Percentiles rank a stretch among this genome's conserved stretches.
phyloP scores from a whole-genome alignment of 2,888 invertebrate species.

The Sesamia inferens region DNA sequence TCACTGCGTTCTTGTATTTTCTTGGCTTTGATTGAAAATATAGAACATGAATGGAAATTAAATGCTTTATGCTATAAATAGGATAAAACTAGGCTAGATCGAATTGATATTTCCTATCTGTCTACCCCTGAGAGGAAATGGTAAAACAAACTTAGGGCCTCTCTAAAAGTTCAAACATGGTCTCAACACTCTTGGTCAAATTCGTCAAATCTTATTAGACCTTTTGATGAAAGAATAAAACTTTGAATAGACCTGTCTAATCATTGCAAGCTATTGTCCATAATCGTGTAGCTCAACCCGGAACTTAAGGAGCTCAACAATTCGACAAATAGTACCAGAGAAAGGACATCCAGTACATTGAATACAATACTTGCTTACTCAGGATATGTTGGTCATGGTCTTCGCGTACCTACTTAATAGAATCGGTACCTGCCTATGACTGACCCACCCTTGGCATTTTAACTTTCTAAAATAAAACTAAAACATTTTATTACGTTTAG shows the following conservation, averaged over 20 bases:
- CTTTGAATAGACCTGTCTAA: not conserved
- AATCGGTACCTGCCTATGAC: not conserved
- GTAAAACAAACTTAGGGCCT: not conserved
- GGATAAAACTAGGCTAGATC: not conserved
- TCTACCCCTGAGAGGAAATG: not conserved
- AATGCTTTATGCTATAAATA: not conserved
- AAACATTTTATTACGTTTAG: not conserved
- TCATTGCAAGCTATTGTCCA: not conserved
- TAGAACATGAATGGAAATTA: not conserved
- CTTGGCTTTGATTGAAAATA: not conserved
- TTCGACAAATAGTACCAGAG: not conserved
- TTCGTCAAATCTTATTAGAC: too few relatives aligned
- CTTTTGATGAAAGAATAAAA: not conserved
- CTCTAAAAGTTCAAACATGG: not conserved
- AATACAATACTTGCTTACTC: slow-evolving; percentile 1
- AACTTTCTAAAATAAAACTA: not conserved
- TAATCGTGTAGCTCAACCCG: not conserved
- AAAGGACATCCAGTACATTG: not conserved
- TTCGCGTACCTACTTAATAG: not conserved
- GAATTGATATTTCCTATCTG: not conserved
- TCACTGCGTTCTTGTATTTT: not conserved
- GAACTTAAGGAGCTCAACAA: not conserved
- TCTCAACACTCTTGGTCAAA: too few relatives aligned
- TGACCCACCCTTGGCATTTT: not conserved
- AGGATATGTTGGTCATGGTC: not conserved